Evolutionary conservation across 2,797 vertebrate species (phyloP).

Genomic region (Leptatherina wallacei): DNA sequence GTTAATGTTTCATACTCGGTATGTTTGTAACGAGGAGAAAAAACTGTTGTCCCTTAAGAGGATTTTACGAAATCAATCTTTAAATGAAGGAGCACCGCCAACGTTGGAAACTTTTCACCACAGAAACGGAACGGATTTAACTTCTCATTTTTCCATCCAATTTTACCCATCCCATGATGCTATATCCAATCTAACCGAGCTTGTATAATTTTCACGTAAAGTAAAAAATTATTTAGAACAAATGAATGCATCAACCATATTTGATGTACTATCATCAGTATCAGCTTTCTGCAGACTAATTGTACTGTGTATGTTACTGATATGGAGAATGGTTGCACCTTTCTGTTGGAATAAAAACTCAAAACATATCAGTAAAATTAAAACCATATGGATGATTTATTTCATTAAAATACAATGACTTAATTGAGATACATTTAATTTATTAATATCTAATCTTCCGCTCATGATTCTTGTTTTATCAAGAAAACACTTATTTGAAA

Average conservation of each 20-base stretch:
- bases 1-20: slow-evolving; percentile 49
- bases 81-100: slow-evolving; percentile 15
- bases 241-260: slow-evolving; percentile 40
- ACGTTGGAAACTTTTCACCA: slow-evolving; percentile 26
- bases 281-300: slow-evolving; percentile 49
- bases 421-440: slow-evolving; percentile 80
- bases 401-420: slow-evolving; percentile 88
- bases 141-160: slow-evolving; percentile 24
- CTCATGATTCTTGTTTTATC: slow-evolving; percentile 81
- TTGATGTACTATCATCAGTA: slow-evolving; percentile 39
- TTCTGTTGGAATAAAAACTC: slow-evolving; percentile 71
- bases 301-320: slow-evolving; percentile 49
- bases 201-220: slow-evolving; percentile 21
- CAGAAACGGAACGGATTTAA: slow-evolving; percentile 12
- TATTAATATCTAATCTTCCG: slow-evolving; percentile 81
- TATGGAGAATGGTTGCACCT: slow-evolving; percentile 49
- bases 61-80: slow-evolving; percentile 28
- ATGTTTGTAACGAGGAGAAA: slow-evolving; percentile 37
- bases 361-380: slow-evolving; percentile 73
- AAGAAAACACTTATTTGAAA: slow-evolving; percentile 87
- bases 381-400: slow-evolving; percentile 86
- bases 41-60: slow-evolving; percentile 45
- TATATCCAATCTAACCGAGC: slow-evolving; percentile 34
- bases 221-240: slow-evolving; percentile 25
- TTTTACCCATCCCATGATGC: slow-evolving; percentile 42